Evolutionary conservation across 2,113 vertebrate species (phyloP), one percentile per base, ranked within the genome.

Genomic region (Tenebrosternarchus preto): DNA sequence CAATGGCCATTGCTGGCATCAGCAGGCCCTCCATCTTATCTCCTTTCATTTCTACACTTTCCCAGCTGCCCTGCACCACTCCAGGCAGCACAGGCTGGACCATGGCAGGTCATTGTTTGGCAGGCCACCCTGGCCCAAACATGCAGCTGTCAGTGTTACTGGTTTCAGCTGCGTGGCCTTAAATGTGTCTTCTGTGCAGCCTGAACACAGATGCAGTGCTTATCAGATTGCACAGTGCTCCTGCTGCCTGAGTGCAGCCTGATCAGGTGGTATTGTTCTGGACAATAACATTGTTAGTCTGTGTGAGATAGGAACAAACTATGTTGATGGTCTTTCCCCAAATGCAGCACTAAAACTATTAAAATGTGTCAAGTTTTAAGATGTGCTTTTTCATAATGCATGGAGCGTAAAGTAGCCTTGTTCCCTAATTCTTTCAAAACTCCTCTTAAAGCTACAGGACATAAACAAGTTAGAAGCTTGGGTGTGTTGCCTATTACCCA

Each of bases 141-240:
- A 78, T 66, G 64, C 83, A 84, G 76, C 83, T 81, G 76, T 81
- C 81, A 60, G 66, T 81, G 86, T 88, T 88, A 69, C 78, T 27
- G 71, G 74, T 85, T 78, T 82, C 79, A 85, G 70, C 78, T 83
- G 60, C 66, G 73, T 84, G 80, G 71, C 81, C 83, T 82, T 85
- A 85, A 82, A 83, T 78, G 76, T 80, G 82, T 80, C 46, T 85
- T 67, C 53, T 67, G 29, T 69, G 70, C 24, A 22, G 73, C 33
- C 16, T 36, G 27, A 59, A 78, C 75, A 79, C 76, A 53, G 25
- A 66, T 24, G 22, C 33, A 4, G 69, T 53, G 31, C 72, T 85
- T 85, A 74, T 81, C 76, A 85, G 75, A 81, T 82, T 79, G 76
- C 59, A 81, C 75, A 70, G 15, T 85, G 75, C 29, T 73, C 75